A percentile compares a stretch with the other conserved stretches of the same genome.
Conservation (phyloP, 2,797 vertebrate species). For the Gymnoscopelus microlampas region DNA sequence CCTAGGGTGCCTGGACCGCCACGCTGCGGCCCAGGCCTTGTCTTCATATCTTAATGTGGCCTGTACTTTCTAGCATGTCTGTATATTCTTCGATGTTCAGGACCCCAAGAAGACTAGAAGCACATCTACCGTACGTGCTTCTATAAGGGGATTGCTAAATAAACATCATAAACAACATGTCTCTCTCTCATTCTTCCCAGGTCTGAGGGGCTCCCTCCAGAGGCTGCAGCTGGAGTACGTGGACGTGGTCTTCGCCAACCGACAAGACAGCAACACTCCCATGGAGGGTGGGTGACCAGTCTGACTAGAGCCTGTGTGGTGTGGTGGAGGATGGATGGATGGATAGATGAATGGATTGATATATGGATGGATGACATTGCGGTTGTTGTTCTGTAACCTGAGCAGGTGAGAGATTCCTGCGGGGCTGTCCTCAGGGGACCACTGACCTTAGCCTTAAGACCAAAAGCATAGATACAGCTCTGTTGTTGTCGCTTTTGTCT, state of each 20-base stretch:
- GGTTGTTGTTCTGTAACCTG: constrained; percentile 56
- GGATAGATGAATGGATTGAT: not conserved
- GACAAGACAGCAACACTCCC: constrained; percentile 95
- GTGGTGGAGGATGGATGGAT: not conserved
- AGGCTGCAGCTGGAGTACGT: constrained; percentile 98
- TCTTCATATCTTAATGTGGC: too few relatives aligned
- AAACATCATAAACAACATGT: too few relatives aligned
- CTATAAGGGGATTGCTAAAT: too few relatives aligned
- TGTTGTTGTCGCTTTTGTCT: not conserved
- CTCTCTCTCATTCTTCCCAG: constrained; percentile 63
- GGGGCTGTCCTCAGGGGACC: constrained; percentile 16
- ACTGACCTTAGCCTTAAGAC: constrained; percentile 45
- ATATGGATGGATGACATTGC: constrained; percentile 29
- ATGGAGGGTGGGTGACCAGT: constrained; percentile 93
- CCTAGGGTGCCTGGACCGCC: too few relatives aligned
- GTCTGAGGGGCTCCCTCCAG: constrained; percentile 94
- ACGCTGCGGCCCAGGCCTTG: too few relatives aligned
- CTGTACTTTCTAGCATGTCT: too few relatives aligned
- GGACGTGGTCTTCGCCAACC: constrained; percentile 97
- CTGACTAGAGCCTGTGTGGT: constrained; percentile 1
- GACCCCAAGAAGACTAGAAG: too few relatives aligned
- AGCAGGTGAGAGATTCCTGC: constrained; percentile 62
- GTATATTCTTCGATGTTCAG: too few relatives aligned
- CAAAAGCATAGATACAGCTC: not conserved
- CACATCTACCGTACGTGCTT: too few relatives aligned